Evolutionary conservation across 2,797 vertebrate genomes (phyloP).

Genomic region (Pangasius mekongensis): DNA sequence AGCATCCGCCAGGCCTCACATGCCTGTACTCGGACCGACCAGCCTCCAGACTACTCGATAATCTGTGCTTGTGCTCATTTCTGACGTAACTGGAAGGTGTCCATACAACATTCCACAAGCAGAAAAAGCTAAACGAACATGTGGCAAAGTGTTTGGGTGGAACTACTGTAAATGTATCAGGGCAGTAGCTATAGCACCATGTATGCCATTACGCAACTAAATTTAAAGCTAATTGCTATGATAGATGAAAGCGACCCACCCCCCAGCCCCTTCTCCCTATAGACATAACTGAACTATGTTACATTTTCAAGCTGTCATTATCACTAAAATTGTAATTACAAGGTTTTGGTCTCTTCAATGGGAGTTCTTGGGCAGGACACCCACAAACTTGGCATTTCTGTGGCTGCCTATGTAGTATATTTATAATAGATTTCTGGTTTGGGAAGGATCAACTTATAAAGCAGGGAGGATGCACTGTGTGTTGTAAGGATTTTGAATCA

Average conservation of each 20-base stretch:
- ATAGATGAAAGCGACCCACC: slow-evolving; percentile 74
- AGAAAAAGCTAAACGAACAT: slow-evolving; percentile 61
- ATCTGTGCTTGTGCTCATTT: slow-evolving; percentile 51
- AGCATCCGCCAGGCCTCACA: slow-evolving; percentile 59
- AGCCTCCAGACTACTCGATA: slow-evolving; percentile 53
- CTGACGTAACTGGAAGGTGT: slow-evolving; percentile 60
- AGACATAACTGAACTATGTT: slow-evolving; percentile 82
- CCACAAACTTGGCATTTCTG: slow-evolving; percentile 82
- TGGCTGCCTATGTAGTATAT: slow-evolving; percentile 77
- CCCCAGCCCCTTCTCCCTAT: slow-evolving; percentile 51
- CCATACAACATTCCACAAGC: slow-evolving; percentile 68
- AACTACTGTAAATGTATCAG: slow-evolving; percentile 74
- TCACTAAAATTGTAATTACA: slow-evolving; percentile 85
- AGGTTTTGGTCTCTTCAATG: slow-evolving; percentile 79
- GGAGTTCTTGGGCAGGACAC: slow-evolving; percentile 80
- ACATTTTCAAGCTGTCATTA: slow-evolving; percentile 81
- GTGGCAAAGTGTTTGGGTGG: slow-evolving; percentile 73
- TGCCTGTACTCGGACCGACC: slow-evolving; percentile 63
- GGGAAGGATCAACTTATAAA: not conserved
- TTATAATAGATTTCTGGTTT: slow-evolving; percentile 62
- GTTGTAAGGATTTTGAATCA: not conserved
- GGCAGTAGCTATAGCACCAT: slow-evolving; percentile 61
- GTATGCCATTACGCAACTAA: slow-evolving; percentile 70
- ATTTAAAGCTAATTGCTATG: slow-evolving; percentile 88
- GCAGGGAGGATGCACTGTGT: not conserved